Conservation (phyloP, 2,888 invertebrate species). For the Nephrocerus scutellatus region DNA sequence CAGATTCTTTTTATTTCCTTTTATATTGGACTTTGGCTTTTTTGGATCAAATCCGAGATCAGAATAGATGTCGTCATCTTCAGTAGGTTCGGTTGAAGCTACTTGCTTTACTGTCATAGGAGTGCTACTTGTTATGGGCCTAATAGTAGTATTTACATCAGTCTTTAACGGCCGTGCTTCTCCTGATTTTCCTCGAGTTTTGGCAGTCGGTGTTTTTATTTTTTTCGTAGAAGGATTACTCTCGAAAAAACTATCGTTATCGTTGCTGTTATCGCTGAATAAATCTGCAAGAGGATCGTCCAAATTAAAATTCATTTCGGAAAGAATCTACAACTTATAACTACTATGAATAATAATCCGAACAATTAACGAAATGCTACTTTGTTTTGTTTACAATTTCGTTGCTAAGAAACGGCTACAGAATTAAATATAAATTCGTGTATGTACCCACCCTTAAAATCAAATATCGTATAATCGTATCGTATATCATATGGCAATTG, state of each 20-base stretch:
- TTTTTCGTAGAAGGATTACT: conserved; percentile 28
- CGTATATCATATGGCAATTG: no score
- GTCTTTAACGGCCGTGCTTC: conserved; percentile 17
- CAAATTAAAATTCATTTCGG: conserved; percentile 52
- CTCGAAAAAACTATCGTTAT: conserved; percentile 67
- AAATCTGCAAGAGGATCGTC: conserved; percentile 61
- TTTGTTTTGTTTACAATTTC: no score
- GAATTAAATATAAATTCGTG: no score
- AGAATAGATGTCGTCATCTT: conserved; percentile 34
- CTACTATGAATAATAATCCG: no score
- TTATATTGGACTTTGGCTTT: conserved; percentile 37
- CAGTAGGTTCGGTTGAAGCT: conserved; percentile 7
- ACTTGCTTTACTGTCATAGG: conserved; percentile 6
- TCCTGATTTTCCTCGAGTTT: conserved; percentile 8
- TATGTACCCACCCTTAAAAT: no score
- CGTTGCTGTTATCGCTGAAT: conserved; percentile 60
- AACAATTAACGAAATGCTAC: no score
- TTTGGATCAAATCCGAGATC: conserved; percentile 48
- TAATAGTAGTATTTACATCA: conserved; percentile 17
- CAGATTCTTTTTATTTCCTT: conserved; percentile 33
- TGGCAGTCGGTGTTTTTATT: neutral
- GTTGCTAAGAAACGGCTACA: no score
- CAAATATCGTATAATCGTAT: no score
- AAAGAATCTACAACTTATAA: no score
- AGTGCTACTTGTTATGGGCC: conserved; percentile 3